These are phyloP conservation scores for Muscina levida DNA, from an alignment of 2,888 invertebrate genomes.

Conservation along the genomic window DNA sequence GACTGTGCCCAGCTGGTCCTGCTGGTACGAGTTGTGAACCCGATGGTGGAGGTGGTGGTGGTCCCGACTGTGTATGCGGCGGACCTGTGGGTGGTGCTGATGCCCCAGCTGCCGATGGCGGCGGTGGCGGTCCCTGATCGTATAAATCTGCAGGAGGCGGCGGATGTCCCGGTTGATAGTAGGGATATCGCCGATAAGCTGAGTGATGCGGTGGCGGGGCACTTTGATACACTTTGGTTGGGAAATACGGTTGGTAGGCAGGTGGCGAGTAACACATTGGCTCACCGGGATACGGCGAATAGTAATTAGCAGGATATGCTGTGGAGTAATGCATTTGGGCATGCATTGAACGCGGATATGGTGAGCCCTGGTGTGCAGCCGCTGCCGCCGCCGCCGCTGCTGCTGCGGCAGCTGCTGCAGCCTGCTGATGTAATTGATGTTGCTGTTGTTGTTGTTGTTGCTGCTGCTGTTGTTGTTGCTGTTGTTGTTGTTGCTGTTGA, in stretches of 20 bases:
- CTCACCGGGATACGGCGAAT: slow-evolving; percentile 79
- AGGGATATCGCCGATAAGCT: slow-evolving; percentile 75
- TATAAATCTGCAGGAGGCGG: slow-evolving; percentile 76
- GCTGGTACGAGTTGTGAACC: slow-evolving; percentile 79
- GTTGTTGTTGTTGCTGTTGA: slow-evolving; percentile 63
- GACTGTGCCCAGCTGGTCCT: slow-evolving; percentile 78
- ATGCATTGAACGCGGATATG: slow-evolving; percentile 78
- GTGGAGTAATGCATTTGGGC: slow-evolving; percentile 80
- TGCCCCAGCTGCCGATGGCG: slow-evolving; percentile 64
- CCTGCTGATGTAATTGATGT: slow-evolving; percentile 73
- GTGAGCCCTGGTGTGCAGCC: slow-evolving; percentile 76
- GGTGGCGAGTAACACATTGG: slow-evolving; percentile 81
- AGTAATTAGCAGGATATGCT: slow-evolving; percentile 79
- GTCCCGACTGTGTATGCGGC: slow-evolving; percentile 63
- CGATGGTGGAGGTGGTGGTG: slow-evolving; percentile 70
- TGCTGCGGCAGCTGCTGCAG: slow-evolving; percentile 73
- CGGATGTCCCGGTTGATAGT: slow-evolving; percentile 74
- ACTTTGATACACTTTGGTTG: slow-evolving; percentile 81
- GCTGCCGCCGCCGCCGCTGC: slow-evolving; percentile 77
- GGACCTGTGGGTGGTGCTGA: slow-evolving; percentile 69
- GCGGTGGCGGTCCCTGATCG: slow-evolving; percentile 73
- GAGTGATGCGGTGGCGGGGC: slow-evolving; percentile 73
- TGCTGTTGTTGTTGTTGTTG: slow-evolving; percentile 74
- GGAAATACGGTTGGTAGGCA: slow-evolving; percentile 81
- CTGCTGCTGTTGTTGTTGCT: slow-evolving; percentile 68